These are phyloP conservation scores for Cyclophora albipunctata DNA, from an alignment of 2,888 invertebrate genomes.

Conservation along the genomic window DNA sequence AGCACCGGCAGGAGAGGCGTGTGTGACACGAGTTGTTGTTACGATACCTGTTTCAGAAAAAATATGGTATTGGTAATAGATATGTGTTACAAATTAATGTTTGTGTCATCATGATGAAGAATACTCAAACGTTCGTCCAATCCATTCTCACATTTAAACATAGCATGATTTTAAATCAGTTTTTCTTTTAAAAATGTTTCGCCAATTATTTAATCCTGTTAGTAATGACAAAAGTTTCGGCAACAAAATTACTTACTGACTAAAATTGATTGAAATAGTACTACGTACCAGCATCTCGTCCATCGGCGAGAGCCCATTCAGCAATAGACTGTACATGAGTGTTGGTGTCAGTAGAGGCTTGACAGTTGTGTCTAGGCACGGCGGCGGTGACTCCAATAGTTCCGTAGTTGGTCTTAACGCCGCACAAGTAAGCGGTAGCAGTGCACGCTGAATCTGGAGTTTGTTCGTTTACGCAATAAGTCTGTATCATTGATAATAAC, in stretches of 20 bases:
- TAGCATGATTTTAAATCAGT: too few relatives aligned
- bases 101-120: too few relatives aligned
- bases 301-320: constrained; percentile 76
- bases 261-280: too few relatives aligned
- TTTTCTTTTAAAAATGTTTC: too few relatives aligned
- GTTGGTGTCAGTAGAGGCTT: constrained; percentile 54
- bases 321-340: constrained; percentile 79
- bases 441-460: constrained; percentile 83
- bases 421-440: constrained; percentile 80
- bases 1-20: constrained; percentile 83
- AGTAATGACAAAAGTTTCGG: too few relatives aligned
- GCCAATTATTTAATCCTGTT: too few relatives aligned
- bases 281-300: constrained; percentile 44
- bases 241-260: too few relatives aligned
- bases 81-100: too few relatives aligned
- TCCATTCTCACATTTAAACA: too few relatives aligned
- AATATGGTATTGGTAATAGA: background rate
- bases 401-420: constrained; percentile 78
- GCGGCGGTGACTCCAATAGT: constrained; percentile 81
- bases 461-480: constrained; percentile 76
- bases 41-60: constrained; percentile 69
- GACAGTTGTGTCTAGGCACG: constrained; percentile 76
- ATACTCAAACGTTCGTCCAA: too few relatives aligned
- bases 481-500: constrained; percentile 33
- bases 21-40: constrained; percentile 85